A percentile compares a stretch with the other conserved stretches of the same genome.
Evolutionary conservation across 2,888 invertebrate species (phyloP).

Genomic region (Cacoxenus indagator): DNA sequence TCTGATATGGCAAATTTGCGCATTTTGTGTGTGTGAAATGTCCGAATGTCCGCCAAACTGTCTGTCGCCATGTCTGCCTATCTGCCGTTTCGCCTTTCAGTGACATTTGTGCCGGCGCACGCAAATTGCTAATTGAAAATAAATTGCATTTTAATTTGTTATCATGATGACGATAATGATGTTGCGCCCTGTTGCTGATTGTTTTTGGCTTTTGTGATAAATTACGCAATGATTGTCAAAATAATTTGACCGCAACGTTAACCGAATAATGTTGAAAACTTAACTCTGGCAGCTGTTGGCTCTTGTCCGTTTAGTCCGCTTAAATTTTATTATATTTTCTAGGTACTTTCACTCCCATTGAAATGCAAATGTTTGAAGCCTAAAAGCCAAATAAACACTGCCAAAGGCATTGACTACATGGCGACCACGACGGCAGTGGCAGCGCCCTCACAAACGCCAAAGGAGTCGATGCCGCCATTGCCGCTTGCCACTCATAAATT

Average conservation of each 20-base stretch:
- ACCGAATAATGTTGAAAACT: conserved; percentile 28
- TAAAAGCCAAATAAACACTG: neutral
- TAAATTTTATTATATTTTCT: neutral
- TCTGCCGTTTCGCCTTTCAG: neutral
- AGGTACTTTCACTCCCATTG: neutral
- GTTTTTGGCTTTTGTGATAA: conserved; percentile 46
- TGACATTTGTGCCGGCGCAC: conserved; percentile 35
- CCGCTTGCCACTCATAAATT: conserved; percentile 53
- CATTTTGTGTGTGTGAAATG: conserved; percentile 23
- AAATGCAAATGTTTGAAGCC: too few species aligned
- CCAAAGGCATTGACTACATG: neutral
- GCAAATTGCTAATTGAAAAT: conserved; percentile 64
- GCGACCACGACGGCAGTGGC: conserved; percentile 10
- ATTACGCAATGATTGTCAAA: conserved; percentile 60
- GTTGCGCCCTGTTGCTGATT: conserved; percentile 6
- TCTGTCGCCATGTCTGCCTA: neutral
- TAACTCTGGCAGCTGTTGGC: neutral
- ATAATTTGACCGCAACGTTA: conserved; percentile 48
- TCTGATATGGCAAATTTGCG: conserved; percentile 29
- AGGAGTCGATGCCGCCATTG: neutral
- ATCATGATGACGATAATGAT: conserved; percentile 36
- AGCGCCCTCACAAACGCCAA: conserved; percentile 13
- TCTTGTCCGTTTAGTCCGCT: neutral
- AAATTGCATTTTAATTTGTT: conserved; percentile 64
- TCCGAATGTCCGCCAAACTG: neutral